Evolutionary conservation across 1,140 invertebrate species (phyloP).

Genomic region (Drosophila lacteicornis): DNA sequence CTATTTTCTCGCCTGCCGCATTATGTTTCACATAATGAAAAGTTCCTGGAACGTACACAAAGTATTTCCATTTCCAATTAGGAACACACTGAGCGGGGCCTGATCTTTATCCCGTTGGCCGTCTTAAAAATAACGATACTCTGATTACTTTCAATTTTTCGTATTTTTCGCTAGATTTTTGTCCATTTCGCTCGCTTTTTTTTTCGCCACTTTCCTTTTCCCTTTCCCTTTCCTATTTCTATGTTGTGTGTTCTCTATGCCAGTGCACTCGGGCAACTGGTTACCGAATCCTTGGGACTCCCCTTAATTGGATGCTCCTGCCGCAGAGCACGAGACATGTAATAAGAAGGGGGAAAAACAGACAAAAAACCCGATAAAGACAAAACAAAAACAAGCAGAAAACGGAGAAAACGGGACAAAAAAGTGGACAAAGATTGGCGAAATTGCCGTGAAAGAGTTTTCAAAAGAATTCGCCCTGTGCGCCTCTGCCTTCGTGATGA

Average conservation of each 20-base stretch:
- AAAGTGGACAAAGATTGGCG: slow-evolving; percentile 27
- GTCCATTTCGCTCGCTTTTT: too few species aligned
- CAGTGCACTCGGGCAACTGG: slow-evolving; percentile 7
- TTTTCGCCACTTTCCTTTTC: too few species aligned
- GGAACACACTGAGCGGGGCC: neutral
- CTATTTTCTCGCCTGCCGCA: neutral
- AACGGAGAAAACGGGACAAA: neutral
- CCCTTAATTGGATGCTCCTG: slow-evolving; percentile 45
- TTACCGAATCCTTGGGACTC: slow-evolving; percentile 33
- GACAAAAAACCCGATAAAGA: neutral
- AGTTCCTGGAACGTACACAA: neutral
- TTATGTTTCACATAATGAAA: too few species aligned
- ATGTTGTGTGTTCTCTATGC: neutral
- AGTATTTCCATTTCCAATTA: neutral
- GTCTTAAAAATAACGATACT: neutral
- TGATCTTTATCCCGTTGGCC: too few species aligned
- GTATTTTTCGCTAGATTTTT: too few species aligned
- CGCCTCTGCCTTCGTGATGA: slow-evolving; percentile 1
- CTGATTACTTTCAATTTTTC: neutral
- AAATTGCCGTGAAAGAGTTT: slow-evolving; percentile 47
- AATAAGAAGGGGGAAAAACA: slow-evolving; percentile 12
- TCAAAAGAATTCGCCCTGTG: slow-evolving; percentile 34
- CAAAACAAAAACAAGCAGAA: neutral
- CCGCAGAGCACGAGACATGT: slow-evolving; percentile 15
- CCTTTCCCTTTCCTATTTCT: too few species aligned